A percentile compares a stretch with the other conserved stretches of the same genome.
phyloP scores from a whole-genome alignment of 2,113 vertebrate genomes.

The Pipa parva region DNA sequence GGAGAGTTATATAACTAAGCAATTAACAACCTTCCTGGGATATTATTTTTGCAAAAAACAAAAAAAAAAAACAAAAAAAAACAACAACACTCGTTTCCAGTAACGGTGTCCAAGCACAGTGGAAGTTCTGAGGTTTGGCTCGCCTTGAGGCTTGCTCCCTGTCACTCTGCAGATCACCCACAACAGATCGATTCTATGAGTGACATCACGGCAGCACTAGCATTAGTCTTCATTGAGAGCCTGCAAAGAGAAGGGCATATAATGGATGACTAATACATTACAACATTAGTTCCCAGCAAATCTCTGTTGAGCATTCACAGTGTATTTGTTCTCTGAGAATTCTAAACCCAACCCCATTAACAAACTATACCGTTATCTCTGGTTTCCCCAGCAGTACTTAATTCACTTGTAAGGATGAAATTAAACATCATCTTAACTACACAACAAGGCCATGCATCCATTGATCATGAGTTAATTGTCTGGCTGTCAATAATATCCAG shows the following conservation, averaged over 20 bases:
- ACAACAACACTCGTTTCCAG: conserved; percentile 44
- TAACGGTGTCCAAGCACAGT: conserved; percentile 39
- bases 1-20: conserved; percentile 38
- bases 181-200: conserved; percentile 38
- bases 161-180: conserved; percentile 41
- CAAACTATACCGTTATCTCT: conserved; percentile 18
- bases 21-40: conserved; percentile 18
- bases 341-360: conserved; percentile 48
- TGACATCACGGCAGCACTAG: conserved; percentile 47
- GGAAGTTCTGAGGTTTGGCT: conserved; percentile 27
- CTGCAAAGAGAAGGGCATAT: conserved; percentile 67
- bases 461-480: neutral
- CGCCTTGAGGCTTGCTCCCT: conserved; percentile 32
- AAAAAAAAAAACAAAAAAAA: too few species aligned
- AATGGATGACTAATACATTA: conserved; percentile 66
- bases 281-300: conserved; percentile 58
- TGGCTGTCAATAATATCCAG: too few species aligned
- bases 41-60: too few species aligned
- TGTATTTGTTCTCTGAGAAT: conserved; percentile 48
- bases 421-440: neutral
- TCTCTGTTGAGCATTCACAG: conserved; percentile 50
- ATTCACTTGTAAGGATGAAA: neutral
- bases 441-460: neutral
- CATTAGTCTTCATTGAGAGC: conserved; percentile 64
- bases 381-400: neutral